phyloP scores from a whole-genome alignment of 2,113 vertebrate species.

The Microtus ochrogaster region DNA sequence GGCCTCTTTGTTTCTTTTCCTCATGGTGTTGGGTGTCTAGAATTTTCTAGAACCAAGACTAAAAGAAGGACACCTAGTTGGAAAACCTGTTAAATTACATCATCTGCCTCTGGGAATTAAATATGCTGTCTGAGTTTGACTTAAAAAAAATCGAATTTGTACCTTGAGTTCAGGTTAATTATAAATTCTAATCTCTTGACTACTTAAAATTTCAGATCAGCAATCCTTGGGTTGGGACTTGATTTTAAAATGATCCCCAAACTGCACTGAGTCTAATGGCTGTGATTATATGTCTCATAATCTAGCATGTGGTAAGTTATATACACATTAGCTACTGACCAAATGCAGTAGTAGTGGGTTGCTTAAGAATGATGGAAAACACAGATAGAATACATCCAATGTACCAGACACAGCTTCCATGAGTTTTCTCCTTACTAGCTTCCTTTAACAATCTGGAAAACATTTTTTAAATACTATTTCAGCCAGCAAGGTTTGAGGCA shows the following conservation, averaged over 20 bases:
- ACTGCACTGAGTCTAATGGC: not conserved
- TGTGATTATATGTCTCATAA: not conserved
- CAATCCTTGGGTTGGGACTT: not conserved
- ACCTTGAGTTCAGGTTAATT: slow-evolving; percentile 3
- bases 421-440: not conserved
- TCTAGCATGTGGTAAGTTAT: not conserved
- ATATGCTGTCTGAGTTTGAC: not conserved
- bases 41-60: not conserved
- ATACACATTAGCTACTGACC: not conserved
- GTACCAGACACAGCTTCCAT: not conserved
- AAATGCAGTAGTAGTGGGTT: not conserved
- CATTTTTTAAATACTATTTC: not conserved
- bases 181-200: not conserved
- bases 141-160: not conserved
- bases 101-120: slow-evolving; percentile 25
- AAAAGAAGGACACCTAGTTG: slow-evolving; percentile 47
- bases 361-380: not conserved
- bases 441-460: not conserved
- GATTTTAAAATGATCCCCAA: slow-evolving; percentile 15
- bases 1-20: not conserved
- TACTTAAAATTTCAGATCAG: not conserved
- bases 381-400: not conserved
- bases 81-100: slow-evolving; percentile 25
- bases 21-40: not conserved
- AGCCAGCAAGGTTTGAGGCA: not conserved